phyloP scores from a whole-genome alignment of 2,888 invertebrate species.

The Agriotes lineatus region DNA sequence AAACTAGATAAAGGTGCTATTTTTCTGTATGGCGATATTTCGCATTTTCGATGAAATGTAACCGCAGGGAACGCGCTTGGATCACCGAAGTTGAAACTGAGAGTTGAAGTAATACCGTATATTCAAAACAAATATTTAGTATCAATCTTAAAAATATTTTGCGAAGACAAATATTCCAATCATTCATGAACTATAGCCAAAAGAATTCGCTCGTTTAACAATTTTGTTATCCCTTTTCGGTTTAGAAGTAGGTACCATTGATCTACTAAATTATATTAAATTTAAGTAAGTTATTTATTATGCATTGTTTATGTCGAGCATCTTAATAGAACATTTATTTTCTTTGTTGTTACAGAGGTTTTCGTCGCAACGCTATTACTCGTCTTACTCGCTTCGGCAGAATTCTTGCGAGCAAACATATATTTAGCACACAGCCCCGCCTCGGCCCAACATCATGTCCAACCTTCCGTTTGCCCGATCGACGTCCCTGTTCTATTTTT shows the following conservation, averaged over 20 bases:
- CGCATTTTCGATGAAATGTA: neutral
- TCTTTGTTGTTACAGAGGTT: slow-evolving; percentile 77
- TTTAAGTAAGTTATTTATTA: too few species aligned
- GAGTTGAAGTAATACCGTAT: neutral
- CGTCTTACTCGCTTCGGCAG: slow-evolving; percentile 84
- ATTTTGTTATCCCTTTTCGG: too few species aligned
- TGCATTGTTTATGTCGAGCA: too few species aligned
- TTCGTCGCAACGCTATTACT: slow-evolving; percentile 83
- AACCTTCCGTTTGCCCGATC: slow-evolving; percentile 64
- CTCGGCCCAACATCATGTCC: slow-evolving; percentile 62
- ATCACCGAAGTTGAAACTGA: neutral
- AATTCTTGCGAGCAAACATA: slow-evolving; percentile 89
- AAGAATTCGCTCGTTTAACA: neutral
- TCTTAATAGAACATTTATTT: slow-evolving; percentile 16
- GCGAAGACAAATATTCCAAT: slow-evolving; percentile 2
- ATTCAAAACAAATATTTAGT: slow-evolving; percentile 7
- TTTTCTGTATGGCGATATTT: neutral
- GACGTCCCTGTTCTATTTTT: slow-evolving; percentile 66
- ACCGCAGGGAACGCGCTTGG: neutral
- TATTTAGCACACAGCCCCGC: slow-evolving; percentile 75
- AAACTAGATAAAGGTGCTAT: neutral
- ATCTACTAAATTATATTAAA: too few species aligned
- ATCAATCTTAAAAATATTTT: neutral
- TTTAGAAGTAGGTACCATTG: too few species aligned
- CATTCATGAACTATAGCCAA: neutral